Evolutionary conservation across 2,113 vertebrate genomes (phyloP), one percentile per base, ranked within the genome.

Genomic region (Pluvianellus socialis): DNA sequence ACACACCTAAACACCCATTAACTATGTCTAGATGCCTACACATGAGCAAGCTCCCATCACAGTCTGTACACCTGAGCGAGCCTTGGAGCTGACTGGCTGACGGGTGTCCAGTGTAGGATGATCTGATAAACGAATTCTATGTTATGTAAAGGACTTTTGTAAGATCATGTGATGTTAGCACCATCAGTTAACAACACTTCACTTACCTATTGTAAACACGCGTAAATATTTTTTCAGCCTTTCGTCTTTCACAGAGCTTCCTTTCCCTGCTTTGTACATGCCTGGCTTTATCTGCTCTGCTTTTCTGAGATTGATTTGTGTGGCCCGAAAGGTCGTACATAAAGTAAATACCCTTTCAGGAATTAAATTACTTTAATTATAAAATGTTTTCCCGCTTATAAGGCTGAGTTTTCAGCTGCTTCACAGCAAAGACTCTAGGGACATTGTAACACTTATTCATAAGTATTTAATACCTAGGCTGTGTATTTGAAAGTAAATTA

Each of bases 381-480:
- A 82, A 30, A 56, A 53, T 53, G 18, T 67, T 50, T 93, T 32
- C 21, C 33, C 76, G n/a, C n/a, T n/a, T 79, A 53, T 42, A 86
- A 88, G 47, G 56, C 35, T 5, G 89, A 27, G 21, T 91, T 90
- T 90, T 93, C 67, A 91, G 13, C 22, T 93, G 45, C 42, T 42
- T 96, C 53, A 82, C 66, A 80, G 58, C 21, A 71, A 96, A 91
- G 23, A 16, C 44, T 72, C 91, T 68, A 50, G 66, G n/a, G 92
- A 96, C 23, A 47, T 24, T 59, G 35, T 59, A 72, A 44, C 19
- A 65, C n/a, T 88, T 79, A 79, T 50, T 94, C 45, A 17, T 80
- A 88, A 88, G 63, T 93, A 95, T 87, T 94, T 94, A 97, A 94
- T 97, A 81, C 83, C 21, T 68, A 86, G 68, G 95, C 94, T 86